Evolutionary conservation across 2,797 vertebrate species (phyloP).

Genomic region (Rhincodon typus): DNA sequence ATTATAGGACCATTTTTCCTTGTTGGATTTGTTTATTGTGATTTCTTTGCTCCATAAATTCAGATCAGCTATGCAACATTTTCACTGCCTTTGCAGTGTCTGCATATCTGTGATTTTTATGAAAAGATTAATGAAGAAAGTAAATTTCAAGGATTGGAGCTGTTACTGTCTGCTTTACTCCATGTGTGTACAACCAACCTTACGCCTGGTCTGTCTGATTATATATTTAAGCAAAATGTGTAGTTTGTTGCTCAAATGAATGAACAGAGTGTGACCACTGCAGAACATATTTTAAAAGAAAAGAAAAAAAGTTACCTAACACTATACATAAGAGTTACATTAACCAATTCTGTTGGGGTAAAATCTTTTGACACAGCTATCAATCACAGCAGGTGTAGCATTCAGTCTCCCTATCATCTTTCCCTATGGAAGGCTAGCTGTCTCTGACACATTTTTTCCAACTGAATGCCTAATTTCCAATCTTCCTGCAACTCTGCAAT

Average conservation of each 20-base stretch:
- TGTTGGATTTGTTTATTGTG: background rate
- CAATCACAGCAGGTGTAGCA: background rate
- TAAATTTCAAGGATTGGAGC: background rate
- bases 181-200: background rate
- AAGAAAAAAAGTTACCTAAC: background rate
- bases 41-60: background rate
- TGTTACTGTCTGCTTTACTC: background rate
- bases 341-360: background rate
- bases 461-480: background rate
- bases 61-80: background rate
- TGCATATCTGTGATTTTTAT: background rate
- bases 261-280: background rate
- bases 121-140: background rate
- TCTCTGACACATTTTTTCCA: background rate
- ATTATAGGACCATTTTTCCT: background rate
- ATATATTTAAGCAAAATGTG: background rate
- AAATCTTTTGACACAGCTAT: slow-evolving; percentile 2
- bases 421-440: background rate
- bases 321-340: background rate
- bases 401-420: background rate
- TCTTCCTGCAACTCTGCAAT: background rate
- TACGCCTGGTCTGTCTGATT: background rate
- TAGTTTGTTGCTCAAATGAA: background rate
- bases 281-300: background rate
- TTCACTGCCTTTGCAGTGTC: background rate